phyloP scores from a whole-genome alignment of 1,140 invertebrate species.

The Patella vulgata region DNA sequence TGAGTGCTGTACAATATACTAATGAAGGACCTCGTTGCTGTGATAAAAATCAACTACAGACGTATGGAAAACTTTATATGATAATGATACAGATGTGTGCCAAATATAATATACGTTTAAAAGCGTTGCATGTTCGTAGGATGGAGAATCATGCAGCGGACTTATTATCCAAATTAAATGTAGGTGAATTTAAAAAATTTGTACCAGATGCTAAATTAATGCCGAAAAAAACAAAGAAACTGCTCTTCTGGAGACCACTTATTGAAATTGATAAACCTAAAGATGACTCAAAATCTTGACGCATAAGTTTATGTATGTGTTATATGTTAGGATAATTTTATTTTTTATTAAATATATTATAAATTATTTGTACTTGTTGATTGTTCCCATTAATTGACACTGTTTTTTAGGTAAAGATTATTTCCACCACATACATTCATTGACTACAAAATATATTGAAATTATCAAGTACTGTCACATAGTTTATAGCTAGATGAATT shows the following conservation, averaged over 20 bases:
- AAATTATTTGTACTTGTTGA: too few species aligned
- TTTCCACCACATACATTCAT: too few species aligned
- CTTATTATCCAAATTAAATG: slow-evolving; percentile 31
- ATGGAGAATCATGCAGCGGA: slow-evolving; percentile 43
- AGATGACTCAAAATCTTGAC: background rate
- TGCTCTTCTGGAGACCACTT: slow-evolving; percentile 33
- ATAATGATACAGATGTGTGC: slow-evolving; percentile 28
- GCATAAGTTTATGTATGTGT: too few species aligned
- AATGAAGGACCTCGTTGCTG: slow-evolving; percentile 27
- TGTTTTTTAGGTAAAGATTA: too few species aligned
- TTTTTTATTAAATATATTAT: too few species aligned
- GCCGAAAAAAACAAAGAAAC: slow-evolving; percentile 47
- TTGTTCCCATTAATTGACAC: too few species aligned
- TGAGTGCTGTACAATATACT: slow-evolving; percentile 21
- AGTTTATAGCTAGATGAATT: too few species aligned
- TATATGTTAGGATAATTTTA: too few species aligned
- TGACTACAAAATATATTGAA: too few species aligned
- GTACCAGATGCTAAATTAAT: slow-evolving; percentile 32
- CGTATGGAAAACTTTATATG: slow-evolving; percentile 19
- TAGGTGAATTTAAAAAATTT: slow-evolving; percentile 33
- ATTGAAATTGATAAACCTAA: background rate
- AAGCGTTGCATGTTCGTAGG: slow-evolving; percentile 33
- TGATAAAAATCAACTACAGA: background rate
- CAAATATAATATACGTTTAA: slow-evolving; percentile 30
- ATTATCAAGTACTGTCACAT: too few species aligned